These are phyloP conservation scores for Malachius bipustulatus DNA, from an alignment of 2,888 invertebrate genomes.

Conservation along the genomic window DNA sequence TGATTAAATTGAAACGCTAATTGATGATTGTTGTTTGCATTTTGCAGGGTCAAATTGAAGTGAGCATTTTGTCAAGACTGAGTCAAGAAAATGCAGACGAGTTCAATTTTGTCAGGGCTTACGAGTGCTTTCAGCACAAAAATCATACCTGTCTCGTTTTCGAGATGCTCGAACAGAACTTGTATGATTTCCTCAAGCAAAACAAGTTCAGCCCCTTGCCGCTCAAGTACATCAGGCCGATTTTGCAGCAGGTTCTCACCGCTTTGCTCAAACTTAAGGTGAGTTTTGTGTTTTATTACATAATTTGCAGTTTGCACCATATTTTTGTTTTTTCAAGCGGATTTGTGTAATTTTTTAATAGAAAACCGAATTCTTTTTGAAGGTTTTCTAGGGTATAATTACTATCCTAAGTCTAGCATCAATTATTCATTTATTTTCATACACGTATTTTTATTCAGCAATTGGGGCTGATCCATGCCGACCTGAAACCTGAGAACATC, in stretches of 20 bases:
- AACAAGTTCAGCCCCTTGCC: conserved; percentile 99
- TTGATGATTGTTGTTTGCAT: no score
- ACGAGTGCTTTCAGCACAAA: conserved; percentile 99
- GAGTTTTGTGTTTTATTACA: no score
- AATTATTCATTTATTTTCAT: conserved; percentile 15
- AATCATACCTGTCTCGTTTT: conserved; percentile 99
- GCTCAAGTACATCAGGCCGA: conserved; percentile 95
- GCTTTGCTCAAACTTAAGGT: conserved; percentile 85
- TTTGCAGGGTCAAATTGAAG: conserved; percentile 89
- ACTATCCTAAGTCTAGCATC: no score
- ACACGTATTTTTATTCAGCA: conserved; percentile 55
- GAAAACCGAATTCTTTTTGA: no score
- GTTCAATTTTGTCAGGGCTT: conserved; percentile 99
- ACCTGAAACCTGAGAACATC: conserved; percentile 99
- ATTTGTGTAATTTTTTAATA: no score
- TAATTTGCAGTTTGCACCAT: no score
- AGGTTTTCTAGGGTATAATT: no score
- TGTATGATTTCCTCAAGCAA: conserved; percentile 99
- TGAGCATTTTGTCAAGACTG: conserved; percentile 82
- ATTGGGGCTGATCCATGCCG: conserved; percentile 98
- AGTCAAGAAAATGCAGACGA: conserved; percentile 98
- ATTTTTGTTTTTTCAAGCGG: no score
- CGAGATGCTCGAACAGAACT: conserved; percentile 99
- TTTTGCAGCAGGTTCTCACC: conserved; percentile 91
- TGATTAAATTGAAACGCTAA: no score